These are phyloP conservation scores for Hirtodrosophila alboralis DNA, from an alignment of 2,888 invertebrate genomes.

Conservation along the genomic window DNA sequence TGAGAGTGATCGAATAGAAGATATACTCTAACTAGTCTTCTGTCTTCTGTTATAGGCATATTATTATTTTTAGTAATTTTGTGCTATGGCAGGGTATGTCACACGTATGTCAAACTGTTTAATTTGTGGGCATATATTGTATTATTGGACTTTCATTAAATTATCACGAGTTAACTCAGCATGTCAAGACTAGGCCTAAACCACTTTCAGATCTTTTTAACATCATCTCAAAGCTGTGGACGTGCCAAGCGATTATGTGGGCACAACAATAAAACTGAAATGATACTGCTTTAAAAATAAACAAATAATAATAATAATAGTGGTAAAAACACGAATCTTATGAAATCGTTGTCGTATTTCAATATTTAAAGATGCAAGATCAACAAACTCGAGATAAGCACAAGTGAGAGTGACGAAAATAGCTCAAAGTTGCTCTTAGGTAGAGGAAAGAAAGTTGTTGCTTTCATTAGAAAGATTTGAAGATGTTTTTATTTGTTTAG, in stretches of 20 bases:
- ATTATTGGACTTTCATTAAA: constrained; percentile 32
- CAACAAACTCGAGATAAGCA: constrained; percentile 53
- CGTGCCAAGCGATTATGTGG: constrained; percentile 55
- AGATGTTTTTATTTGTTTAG: constrained; percentile 1
- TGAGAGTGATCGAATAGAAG: not conserved
- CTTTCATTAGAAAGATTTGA: constrained; percentile 33
- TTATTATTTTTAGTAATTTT: too few species aligned
- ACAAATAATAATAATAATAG: constrained; percentile 13
- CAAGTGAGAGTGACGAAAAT: constrained; percentile 64
- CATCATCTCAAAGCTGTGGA: constrained; percentile 6
- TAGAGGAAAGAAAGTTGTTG: constrained; percentile 55
- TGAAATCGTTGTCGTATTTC: constrained; percentile 52
- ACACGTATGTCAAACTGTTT: constrained; percentile 7
- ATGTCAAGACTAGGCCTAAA: constrained; percentile 31
- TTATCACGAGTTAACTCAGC: constrained; percentile 16
- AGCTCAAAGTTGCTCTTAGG: constrained; percentile 8
- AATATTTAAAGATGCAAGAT: constrained; percentile 65
- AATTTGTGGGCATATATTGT: constrained; percentile 12
- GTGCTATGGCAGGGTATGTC: not conserved
- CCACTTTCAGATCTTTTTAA: constrained; percentile 31
- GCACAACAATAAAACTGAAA: constrained; percentile 33
- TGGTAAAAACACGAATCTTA: constrained; percentile 38
- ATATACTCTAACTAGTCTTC: not conserved
- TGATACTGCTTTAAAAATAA: constrained; percentile 15
- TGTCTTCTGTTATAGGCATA: too few species aligned